Base-by-base conservation (phyloP, 2,113 vertebrate genomes). In the Amblyornis subalaris region DNA sequence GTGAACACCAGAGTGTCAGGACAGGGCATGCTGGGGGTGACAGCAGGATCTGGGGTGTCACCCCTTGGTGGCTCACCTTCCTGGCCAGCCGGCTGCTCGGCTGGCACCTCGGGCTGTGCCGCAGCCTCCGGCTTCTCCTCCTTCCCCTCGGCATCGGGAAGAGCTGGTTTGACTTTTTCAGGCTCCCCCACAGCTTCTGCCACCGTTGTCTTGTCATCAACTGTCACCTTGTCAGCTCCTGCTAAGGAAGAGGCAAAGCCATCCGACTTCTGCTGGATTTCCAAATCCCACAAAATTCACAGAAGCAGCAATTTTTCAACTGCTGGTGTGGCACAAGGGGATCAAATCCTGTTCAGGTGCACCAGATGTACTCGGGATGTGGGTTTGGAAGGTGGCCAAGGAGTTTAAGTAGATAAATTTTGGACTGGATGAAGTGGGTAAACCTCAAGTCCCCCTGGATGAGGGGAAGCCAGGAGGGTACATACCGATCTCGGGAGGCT, bases 321-420 rank as follows among this genome's bases (percentile, higher is more conserved):
- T 2, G 6, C 42, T 14, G 64, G 23, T 25, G 31, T 31, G 6
- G 3, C 69, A 25, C 10, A 3, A 21, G n/a, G 31, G 42, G 18
- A 48, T 6, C 64, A 62, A 71, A 81, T 16, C 21, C 35, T 33
- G 16, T 1, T 15, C 54, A 12, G 67, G 20, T 0, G 0, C 25
- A 18, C 12, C 28, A 33, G 51, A 12, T 2, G 23, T 7, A 23
- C 14, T 28, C 0, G 0, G 24, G 75, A 17, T 0, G 4, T 3
- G 35, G 7, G 17, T 28, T 13, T 25, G 69, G 47, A 9, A 4
- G 14, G 40, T 2, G 22, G n/a, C 5, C 33, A 48, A 58, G 7
- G 22, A 62, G 35, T 2, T 0, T 1, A 35, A 42, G 10, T 4
- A 25, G 48, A 47, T 47, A 12, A 6, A 47, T 60, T 67, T 7